Percentiles rank a stretch among this genome's conserved stretches.
These are phyloP conservation scores for Gymnocypris eckloni DNA, from an alignment of 2,797 vertebrate genomes.

Conservation along the genomic window DNA sequence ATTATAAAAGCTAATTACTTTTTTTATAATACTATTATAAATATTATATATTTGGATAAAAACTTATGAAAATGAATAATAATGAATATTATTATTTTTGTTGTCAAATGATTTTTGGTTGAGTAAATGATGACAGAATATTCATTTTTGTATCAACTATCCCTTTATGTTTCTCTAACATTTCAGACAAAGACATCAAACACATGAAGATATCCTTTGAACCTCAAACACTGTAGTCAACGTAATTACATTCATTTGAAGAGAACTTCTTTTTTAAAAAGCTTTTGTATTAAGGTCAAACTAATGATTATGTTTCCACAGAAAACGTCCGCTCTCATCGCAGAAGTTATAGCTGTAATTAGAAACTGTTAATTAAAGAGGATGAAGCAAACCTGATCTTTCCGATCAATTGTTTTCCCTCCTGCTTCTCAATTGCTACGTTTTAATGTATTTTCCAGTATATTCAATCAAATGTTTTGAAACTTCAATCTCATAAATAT, in stretches of 20 bases:
- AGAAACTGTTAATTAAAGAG: not conserved
- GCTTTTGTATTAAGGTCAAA: not conserved
- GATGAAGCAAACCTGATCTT: not conserved
- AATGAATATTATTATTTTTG: not conserved
- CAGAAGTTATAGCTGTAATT: constrained; percentile 5
- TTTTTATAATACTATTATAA: no score
- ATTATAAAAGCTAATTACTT: no score
- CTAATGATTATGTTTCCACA: not conserved
- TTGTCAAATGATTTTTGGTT: not conserved
- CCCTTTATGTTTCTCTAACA: not conserved
- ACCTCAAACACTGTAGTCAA: not conserved
- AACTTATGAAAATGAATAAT: no score
- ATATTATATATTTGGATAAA: no score
- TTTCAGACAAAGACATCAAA: not conserved
- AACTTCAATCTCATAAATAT: constrained; percentile 19
- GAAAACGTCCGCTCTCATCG: not conserved
- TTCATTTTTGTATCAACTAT: not conserved
- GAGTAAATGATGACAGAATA: not conserved
- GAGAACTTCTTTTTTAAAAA: not conserved
- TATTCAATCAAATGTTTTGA: constrained; percentile 13
- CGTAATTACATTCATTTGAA: not conserved
- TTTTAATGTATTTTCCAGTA: not conserved
- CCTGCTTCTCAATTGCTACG: not conserved
- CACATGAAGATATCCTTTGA: not conserved
- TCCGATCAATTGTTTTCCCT: not conserved